These are phyloP conservation scores for Scaptomyza flava DNA, from an alignment of 2,888 invertebrate genomes.

Conservation along the genomic window DNA sequence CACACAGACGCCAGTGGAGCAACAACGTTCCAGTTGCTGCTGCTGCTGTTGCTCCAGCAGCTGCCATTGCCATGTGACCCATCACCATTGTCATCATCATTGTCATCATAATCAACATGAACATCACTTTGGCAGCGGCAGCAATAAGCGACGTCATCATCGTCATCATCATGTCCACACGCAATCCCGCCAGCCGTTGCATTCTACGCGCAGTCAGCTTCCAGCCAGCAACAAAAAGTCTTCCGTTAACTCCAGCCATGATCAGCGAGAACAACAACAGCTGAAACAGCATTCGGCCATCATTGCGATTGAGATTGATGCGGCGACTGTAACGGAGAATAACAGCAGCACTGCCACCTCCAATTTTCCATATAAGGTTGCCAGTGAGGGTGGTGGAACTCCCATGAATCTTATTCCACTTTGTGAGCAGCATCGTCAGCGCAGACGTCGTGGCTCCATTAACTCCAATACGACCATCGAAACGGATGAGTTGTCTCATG, in stretches of 20 bases:
- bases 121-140: constrained; percentile 35
- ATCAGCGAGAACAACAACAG: constrained; percentile 58
- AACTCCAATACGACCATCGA: constrained; percentile 80
- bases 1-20: constrained; percentile 74
- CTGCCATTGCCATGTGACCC: constrained; percentile 59
- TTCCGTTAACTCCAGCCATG: constrained; percentile 81
- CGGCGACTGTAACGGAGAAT: constrained; percentile 81
- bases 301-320: constrained; percentile 82
- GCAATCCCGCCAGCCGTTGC: constrained; percentile 33
- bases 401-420: constrained; percentile 76
- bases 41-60: constrained; percentile 21
- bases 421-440: constrained; percentile 60
- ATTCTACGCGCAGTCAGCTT: constrained; percentile 56
- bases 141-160: constrained; percentile 32
- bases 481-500: constrained; percentile 76
- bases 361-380: constrained; percentile 78
- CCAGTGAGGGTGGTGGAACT: constrained; percentile 63
- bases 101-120: constrained; percentile 40
- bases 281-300: constrained; percentile 61
- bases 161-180: constrained; percentile 34
- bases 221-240: constrained; percentile 62
- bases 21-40: constrained; percentile 38
- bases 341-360: constrained; percentile 81
- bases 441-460: constrained; percentile 60
- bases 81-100: constrained; percentile 60